phyloP scores from a whole-genome alignment of 1,140 invertebrate species.

The Amyelois transitella region DNA sequence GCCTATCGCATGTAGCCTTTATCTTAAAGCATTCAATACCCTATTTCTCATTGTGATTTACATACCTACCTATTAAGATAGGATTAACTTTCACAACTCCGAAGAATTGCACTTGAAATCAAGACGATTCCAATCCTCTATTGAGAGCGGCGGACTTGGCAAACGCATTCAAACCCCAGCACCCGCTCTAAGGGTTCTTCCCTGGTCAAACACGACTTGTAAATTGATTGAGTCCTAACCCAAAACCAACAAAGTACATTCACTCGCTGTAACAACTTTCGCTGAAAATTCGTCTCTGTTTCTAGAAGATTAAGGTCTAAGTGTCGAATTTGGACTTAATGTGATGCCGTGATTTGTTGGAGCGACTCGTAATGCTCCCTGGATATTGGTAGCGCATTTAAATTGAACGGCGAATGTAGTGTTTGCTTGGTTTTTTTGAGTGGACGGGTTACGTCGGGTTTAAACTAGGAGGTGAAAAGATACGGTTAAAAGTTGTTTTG shows the following conservation, averaged over 20 bases:
- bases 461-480: slow-evolving; percentile 1
- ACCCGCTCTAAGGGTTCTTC: slow-evolving; percentile 34
- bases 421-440: slow-evolving; percentile 46
- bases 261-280: background rate
- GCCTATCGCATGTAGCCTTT: background rate
- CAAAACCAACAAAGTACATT: slow-evolving; percentile 22
- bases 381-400: slow-evolving; percentile 40
- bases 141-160: background rate
- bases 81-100: background rate
- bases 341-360: slow-evolving; percentile 18
- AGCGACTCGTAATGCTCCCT: slow-evolving; percentile 38
- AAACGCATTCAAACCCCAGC: slow-evolving; percentile 32
- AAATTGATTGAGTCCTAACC: slow-evolving; percentile 52
- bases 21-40: background rate
- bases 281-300: slow-evolving; percentile 22
- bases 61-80: background rate
- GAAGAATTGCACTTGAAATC: background rate
- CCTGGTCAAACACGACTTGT: slow-evolving; percentile 58
- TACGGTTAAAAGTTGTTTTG: background rate
- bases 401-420: slow-evolving; percentile 45
- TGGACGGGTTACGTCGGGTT: slow-evolving; percentile 5
- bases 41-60: background rate
- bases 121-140: background rate
- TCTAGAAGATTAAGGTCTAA: slow-evolving; percentile 6
- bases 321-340: slow-evolving; percentile 3